Percentiles rank a stretch among this genome's conserved stretches.
These are phyloP conservation scores for Apamea sordens DNA, from an alignment of 2,888 invertebrate species.

Conservation along the genomic window DNA sequence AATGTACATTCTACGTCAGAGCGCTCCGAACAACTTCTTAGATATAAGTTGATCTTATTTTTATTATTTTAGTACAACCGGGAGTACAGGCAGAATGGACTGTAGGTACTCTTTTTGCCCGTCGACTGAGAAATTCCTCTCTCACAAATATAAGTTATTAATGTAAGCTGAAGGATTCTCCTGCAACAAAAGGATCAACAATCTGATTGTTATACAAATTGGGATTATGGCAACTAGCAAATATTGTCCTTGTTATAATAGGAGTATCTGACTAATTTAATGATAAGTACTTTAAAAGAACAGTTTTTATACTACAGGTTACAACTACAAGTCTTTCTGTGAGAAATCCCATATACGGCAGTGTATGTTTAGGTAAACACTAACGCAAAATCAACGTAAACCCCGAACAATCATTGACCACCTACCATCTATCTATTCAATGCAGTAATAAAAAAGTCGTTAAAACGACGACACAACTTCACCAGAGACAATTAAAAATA, in stretches of 20 bases:
- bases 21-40: slow-evolving; percentile 33
- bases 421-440: not conserved
- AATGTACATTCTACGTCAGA: slow-evolving; percentile 48
- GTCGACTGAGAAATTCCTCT: not conserved
- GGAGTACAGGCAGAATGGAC: not conserved
- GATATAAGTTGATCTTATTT: slow-evolving; percentile 46
- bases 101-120: slow-evolving; percentile 14
- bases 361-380: not conserved
- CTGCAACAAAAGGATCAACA: not conserved
- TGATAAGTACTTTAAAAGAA: not conserved
- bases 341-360: too few relatives aligned
- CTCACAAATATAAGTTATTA: not conserved
- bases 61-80: slow-evolving; percentile 50
- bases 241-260: not conserved
- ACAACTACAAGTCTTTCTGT: not conserved
- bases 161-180: not conserved
- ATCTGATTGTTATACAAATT: not conserved
- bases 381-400: not conserved
- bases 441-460: slow-evolving; percentile 11
- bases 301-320: not conserved
- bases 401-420: not conserved
- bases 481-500: slow-evolving; percentile 57
- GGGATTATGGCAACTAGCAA: not conserved
- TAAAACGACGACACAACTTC: slow-evolving; percentile 24
- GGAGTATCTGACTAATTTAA: not conserved